Evolutionary conservation across 2,113 vertebrate genomes (phyloP).

Genomic region (Dolichotis patagonum): DNA sequence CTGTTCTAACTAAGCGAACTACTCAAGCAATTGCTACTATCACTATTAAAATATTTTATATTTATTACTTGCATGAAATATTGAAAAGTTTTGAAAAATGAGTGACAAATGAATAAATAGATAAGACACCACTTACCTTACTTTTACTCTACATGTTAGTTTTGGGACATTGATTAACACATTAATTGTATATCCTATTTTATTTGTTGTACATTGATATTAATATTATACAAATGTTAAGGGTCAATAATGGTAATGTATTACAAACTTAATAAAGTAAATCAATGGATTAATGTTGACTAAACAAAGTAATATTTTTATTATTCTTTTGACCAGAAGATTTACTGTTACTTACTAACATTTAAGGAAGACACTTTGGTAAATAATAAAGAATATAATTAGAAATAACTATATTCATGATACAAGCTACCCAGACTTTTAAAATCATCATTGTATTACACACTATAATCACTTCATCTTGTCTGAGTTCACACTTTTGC

Average conservation of each 20-base stretch:
- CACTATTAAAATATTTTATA: constrained; percentile 20
- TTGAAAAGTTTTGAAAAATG: not conserved
- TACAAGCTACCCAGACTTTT: not conserved
- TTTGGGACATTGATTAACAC: not conserved
- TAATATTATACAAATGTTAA: not conserved
- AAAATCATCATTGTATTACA: not conserved
- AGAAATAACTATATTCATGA: not conserved
- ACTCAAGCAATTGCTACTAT: not conserved
- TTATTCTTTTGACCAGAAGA: not conserved
- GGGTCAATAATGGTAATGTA: not conserved
- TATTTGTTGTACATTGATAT: constrained; percentile 2
- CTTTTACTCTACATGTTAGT: constrained; percentile 2
- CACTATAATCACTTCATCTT: not conserved
- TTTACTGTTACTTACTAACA: not conserved
- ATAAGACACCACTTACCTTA: not conserved
- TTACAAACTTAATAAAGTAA: not conserved
- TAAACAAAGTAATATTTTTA: not conserved
- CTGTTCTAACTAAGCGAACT: not conserved
- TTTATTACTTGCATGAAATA: not conserved
- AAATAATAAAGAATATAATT: not conserved
- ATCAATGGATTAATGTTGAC: not conserved
- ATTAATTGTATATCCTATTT: not conserved
- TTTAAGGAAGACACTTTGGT: not conserved
- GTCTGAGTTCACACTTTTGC: not conserved
- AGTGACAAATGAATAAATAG: not conserved